Conservation (phyloP, 2,888 invertebrate genomes). For the Calliopum simillimum region DNA sequence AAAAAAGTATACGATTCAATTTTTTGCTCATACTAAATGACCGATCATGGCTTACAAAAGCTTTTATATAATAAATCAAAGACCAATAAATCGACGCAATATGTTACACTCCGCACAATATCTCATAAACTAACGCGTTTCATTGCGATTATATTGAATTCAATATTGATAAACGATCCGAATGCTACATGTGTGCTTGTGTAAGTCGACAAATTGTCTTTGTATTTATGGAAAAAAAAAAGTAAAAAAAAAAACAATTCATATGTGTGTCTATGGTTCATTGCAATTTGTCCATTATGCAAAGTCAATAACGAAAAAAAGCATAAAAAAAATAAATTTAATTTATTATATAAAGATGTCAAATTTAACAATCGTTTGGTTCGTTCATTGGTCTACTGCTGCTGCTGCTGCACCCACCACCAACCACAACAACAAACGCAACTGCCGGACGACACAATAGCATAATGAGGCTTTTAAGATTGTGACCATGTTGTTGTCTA, state of each 20-base stretch:
- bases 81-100: not conserved
- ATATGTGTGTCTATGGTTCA: not conserved
- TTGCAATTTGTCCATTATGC: slow-evolving; percentile 22
- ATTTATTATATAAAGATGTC: slow-evolving; percentile 62
- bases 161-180: slow-evolving; percentile 6
- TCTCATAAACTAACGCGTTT: slow-evolving; percentile 7
- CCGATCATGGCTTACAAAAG: too few relatives aligned
- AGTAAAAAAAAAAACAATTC: not conserved
- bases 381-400: slow-evolving; percentile 52
- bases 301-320: slow-evolving; percentile 46
- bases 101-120: not conserved
- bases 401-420: not conserved
- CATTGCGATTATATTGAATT: not conserved
- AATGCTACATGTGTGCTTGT: not conserved
- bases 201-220: too few relatives aligned
- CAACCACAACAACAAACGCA: not conserved
- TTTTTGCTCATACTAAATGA: too few relatives aligned
- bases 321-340: slow-evolving; percentile 61
- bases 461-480: slow-evolving; percentile 19
- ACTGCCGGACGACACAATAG: not conserved
- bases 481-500: not conserved
- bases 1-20: too few relatives aligned
- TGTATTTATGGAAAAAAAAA: not conserved
- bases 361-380: slow-evolving; percentile 40
- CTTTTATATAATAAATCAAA: not conserved